Base-by-base conservation (phyloP, 2,113 vertebrate species). In the Triplophysa dalaica region DNA sequence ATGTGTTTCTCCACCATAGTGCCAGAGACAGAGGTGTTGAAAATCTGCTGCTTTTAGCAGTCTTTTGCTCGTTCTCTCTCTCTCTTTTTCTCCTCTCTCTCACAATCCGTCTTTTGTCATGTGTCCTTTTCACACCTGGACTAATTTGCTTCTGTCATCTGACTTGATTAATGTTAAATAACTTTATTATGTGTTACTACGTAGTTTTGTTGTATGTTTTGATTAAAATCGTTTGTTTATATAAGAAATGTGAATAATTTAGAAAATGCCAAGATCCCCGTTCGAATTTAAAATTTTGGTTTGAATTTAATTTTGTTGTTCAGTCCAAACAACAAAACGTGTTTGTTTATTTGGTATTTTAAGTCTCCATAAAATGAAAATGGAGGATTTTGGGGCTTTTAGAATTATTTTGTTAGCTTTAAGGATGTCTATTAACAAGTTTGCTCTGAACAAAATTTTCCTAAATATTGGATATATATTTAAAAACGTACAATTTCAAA, bases 11-110 rank as follows among this genome's bases (percentile, higher is more conserved):
- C 33, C 73, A 61, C 68, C 26, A 50, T 65, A 70, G 29, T 62
- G 72, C 74, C 56, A 70, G 79, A 81, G 81, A 83, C 78, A 70
- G 73, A 85, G 81, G 77, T 80, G 81, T 80, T 82, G 73, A 75
- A 77, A 78, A 81, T 84, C 79, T 70, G 75, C 75, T 77, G 72
- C 83, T 77, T 77, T 77, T 81, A 68, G 61, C 83, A 64, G 38
- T 76, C 77, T 79, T 73, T 79, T 77, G 78, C 62, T 82, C 21
- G 62, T 50, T 67, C 77, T 43, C 75, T 70, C 62, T 56, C 61
- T 43, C 60, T 26, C 72, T 76, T 64, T 54, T 64, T 62, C 68
- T 74, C 21, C 70, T 67, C 62, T 61, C n/a, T 52, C 43, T 74
- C 48, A 29, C 29, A 45, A 70, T 61, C 33, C 48, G 50, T 43